These are phyloP conservation scores for Andrena chrysosceles DNA, from an alignment of 2,888 invertebrate genomes.

Conservation along the genomic window DNA sequence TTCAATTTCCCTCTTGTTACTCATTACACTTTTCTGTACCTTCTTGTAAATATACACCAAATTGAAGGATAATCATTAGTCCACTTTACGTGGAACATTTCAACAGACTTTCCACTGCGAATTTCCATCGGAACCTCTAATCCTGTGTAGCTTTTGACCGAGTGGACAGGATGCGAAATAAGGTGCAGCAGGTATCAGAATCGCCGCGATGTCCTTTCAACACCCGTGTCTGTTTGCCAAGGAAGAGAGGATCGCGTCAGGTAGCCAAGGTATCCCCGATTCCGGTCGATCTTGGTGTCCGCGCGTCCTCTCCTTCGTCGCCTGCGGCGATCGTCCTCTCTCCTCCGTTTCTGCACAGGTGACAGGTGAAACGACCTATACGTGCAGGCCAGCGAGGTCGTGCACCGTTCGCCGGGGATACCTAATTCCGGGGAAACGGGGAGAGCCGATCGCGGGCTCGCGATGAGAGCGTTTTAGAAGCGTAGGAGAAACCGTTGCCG, in stretches of 20 bases:
- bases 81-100: no score
- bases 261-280: constrained; percentile 42
- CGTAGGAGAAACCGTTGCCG: constrained; percentile 57
- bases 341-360: constrained; percentile 73
- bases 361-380: constrained; percentile 76
- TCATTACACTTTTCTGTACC: no score
- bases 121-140: no score
- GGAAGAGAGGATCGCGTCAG: constrained; percentile 7
- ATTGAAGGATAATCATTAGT: no score
- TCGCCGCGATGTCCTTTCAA: not conserved
- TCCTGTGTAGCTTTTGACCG: no score
- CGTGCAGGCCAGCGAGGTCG: constrained; percentile 71
- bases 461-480: constrained; percentile 59
- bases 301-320: constrained; percentile 67
- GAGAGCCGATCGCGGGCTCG: constrained; percentile 64
- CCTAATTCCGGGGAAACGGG: constrained; percentile 70
- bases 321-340: constrained; percentile 73
- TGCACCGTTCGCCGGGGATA: constrained; percentile 69
- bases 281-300: constrained; percentile 56
- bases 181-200: not conserved
- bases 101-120: no score
- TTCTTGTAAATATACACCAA: no score
- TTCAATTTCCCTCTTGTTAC: no score
- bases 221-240: not conserved
- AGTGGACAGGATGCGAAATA: not conserved